These are phyloP conservation scores for Meriones unguiculatus DNA, from an alignment of 2,113 vertebrate genomes.

Conservation along the genomic window DNA sequence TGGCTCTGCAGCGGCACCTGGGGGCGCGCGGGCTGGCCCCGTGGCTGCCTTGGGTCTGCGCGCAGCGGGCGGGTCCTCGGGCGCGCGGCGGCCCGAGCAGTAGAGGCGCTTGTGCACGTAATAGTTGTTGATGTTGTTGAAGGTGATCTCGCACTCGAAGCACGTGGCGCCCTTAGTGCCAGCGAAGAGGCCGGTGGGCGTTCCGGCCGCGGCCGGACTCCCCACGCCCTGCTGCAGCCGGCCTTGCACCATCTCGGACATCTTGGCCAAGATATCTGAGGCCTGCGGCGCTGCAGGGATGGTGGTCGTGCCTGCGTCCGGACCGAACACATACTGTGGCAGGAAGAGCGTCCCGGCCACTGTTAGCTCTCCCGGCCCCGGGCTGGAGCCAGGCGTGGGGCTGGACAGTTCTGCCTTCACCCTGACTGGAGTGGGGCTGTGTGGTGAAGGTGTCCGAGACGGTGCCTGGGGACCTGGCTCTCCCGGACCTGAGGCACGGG, in stretches of 20 bases:
- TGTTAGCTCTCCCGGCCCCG: slow-evolving; percentile 89
- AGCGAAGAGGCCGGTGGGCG: slow-evolving; percentile 72
- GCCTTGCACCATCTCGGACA: slow-evolving; percentile 98
- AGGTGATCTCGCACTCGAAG: slow-evolving; percentile 98
- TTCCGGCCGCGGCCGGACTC: slow-evolving; percentile 9
- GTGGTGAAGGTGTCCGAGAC: slow-evolving; percentile 88
- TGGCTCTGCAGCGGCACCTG: background rate
- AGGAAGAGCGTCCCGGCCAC: slow-evolving; percentile 91
- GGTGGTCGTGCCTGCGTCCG: slow-evolving; percentile 93
- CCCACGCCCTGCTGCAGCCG: slow-evolving; percentile 94
- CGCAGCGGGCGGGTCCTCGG: slow-evolving; percentile 83
- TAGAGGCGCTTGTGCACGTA: slow-evolving; percentile 99
- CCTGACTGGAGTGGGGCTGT: slow-evolving; percentile 85
- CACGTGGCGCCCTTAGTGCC: slow-evolving; percentile 95
- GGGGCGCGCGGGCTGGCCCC: slow-evolving; percentile 46
- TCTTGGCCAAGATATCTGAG: slow-evolving; percentile 97
- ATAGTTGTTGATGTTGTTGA: slow-evolving; percentile 98
- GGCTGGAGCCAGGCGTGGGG: slow-evolving; percentile 95
- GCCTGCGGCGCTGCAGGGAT: slow-evolving; percentile 94
- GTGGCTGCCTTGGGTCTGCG: slow-evolving; percentile 80
- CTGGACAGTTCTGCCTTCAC: slow-evolving; percentile 94
- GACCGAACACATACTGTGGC: slow-evolving; percentile 93
- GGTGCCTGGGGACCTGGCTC: slow-evolving; percentile 76
- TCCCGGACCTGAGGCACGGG: background rate
- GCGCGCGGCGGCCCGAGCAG: slow-evolving; percentile 94